Percentiles rank a stretch among this genome's conserved stretches.
phyloP scores from a whole-genome alignment of 2,888 invertebrate species.

The Drosophila acutilabella region DNA sequence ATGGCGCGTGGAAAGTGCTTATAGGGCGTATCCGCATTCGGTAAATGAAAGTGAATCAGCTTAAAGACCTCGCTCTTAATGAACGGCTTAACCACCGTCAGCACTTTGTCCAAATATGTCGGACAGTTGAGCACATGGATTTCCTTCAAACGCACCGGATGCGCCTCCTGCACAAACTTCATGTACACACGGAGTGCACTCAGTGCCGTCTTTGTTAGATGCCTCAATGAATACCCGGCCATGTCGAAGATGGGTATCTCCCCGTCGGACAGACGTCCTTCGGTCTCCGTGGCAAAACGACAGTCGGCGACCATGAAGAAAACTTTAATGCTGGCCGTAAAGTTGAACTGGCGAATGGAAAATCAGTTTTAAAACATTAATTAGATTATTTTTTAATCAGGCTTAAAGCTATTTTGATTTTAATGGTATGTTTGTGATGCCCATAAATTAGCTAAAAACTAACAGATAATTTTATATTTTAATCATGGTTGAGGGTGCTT shows the following conservation, averaged over 20 bases:
- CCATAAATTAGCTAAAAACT: no score
- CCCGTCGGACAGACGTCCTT: slow-evolving; percentile 87
- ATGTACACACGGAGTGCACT: slow-evolving; percentile 89
- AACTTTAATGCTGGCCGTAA: slow-evolving; percentile 88
- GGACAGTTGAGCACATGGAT: slow-evolving; percentile 89
- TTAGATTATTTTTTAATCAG: no score
- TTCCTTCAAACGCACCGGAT: slow-evolving; percentile 88
- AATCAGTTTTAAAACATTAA: no score
- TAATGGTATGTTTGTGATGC: no score
- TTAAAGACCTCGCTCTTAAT: slow-evolving; percentile 88
- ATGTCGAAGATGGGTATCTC: slow-evolving; percentile 91
- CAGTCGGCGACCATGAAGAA: slow-evolving; percentile 91
- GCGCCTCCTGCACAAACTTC: slow-evolving; percentile 91
- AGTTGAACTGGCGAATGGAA: slow-evolving; percentile 86
- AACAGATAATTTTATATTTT: no score
- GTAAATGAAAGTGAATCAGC: slow-evolving; percentile 90
- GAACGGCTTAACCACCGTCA: slow-evolving; percentile 88
- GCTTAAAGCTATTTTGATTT: no score
- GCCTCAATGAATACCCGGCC: slow-evolving; percentile 88
- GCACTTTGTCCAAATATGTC: slow-evolving; percentile 88
- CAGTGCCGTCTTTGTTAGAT: slow-evolving; percentile 88
- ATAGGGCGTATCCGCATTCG: slow-evolving; percentile 88
- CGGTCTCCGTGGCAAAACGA: slow-evolving; percentile 86
- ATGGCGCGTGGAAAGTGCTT: slow-evolving; percentile 88
- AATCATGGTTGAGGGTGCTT: no score